These are phyloP conservation scores for Amblyjoppa proteus DNA, from an alignment of 2,888 invertebrate genomes.

Conservation along the genomic window DNA sequence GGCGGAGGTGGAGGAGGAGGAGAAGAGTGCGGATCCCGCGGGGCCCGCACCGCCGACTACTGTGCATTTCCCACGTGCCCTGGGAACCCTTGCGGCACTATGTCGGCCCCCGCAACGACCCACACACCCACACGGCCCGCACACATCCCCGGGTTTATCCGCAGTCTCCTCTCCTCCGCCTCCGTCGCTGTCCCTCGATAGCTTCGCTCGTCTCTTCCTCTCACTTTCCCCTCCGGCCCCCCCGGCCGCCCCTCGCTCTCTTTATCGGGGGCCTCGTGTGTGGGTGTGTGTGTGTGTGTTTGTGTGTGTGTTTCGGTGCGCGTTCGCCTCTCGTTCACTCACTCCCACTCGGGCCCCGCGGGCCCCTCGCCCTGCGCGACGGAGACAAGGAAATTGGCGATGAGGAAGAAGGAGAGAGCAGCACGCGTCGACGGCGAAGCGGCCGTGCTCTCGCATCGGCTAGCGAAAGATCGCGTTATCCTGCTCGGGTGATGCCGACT, in stretches of 20 bases:
- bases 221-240: conserved; percentile 7
- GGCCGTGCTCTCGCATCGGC: background rate
- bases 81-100: conserved; percentile 85
- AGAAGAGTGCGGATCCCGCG: conserved; percentile 71
- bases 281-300: background rate
- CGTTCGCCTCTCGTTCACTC: conserved; percentile 55
- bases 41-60: conserved; percentile 85
- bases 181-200: conserved; percentile 40
- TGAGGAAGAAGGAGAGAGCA: background rate
- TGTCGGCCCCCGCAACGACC: conserved; percentile 83
- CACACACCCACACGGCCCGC: conserved; percentile 68
- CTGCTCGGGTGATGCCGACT: conserved; percentile 44
- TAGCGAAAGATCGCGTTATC: conserved; percentile 53
- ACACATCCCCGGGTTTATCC: conserved; percentile 46
- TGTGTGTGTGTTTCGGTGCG: conserved; percentile 19
- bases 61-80: conserved; percentile 89
- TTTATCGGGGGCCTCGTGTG: conserved; percentile 18
- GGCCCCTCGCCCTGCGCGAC: conserved; percentile 42
- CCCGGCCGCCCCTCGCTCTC: background rate
- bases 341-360: conserved; percentile 52
- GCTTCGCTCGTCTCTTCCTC: conserved; percentile 2
- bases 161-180: conserved; percentile 26
- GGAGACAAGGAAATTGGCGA: conserved; percentile 46
- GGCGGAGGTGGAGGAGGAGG: conserved; percentile 77
- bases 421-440: background rate